Percentiles rank a stretch among this genome's conserved stretches.
Evolutionary conservation across 2,888 invertebrate species (phyloP).

Genomic region (Bruchidius siliquastri): DNA sequence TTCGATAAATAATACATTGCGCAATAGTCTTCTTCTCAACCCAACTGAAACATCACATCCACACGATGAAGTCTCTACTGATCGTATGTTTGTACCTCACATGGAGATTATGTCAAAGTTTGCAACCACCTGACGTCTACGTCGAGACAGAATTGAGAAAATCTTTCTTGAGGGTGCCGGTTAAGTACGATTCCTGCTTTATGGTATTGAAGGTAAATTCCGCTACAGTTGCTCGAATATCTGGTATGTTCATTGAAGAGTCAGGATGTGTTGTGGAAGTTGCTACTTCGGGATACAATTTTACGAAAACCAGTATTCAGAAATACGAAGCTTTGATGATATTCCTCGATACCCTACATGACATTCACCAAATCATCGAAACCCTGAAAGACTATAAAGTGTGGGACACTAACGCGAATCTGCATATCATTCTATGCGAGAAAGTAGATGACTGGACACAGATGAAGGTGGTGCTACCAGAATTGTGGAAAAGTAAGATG

Average conservation of each 20-base stretch:
- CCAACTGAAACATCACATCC: not conserved
- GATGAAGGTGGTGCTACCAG: not conserved
- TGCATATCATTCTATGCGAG: not conserved
- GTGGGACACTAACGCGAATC: not conserved
- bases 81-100: not conserved
- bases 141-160: not conserved
- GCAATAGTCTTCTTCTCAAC: too few species aligned
- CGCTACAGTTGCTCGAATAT: not conserved
- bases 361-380: not conserved
- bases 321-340: not conserved
- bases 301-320: not conserved
- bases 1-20: too few species aligned
- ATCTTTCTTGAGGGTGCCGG: not conserved
- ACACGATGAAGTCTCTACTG: not conserved
- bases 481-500: not conserved
- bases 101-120: not conserved
- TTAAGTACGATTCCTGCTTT: not conserved
- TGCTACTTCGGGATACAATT: not conserved
- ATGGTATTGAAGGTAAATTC: not conserved
- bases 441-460: not conserved
- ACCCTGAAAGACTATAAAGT: not conserved
- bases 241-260: not conserved
- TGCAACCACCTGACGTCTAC: not conserved
- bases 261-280: not conserved
- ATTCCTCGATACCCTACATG: not conserved